Base-by-base conservation (phyloP, 2,888 invertebrate species). In the Nomada goodeniana region DNA sequence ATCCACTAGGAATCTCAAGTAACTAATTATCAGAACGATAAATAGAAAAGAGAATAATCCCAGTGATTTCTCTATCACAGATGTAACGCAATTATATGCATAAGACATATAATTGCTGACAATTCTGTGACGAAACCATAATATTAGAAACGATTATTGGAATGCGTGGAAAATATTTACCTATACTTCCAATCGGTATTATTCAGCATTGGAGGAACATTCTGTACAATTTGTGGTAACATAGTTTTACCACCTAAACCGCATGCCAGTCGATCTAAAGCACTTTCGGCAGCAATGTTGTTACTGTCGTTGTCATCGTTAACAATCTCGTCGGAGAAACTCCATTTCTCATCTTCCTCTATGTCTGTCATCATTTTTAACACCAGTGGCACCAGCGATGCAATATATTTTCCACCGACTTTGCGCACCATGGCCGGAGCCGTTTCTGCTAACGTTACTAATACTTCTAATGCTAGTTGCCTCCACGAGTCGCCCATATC, bases 371-470 rank as follows among this genome's bases (percentile, higher is more conserved):
- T 98, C 96, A 99, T 97, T 94, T 97, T 96, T 83, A 99, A 95
- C 86, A 99, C 96, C 80, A 98, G 95, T 0, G 98, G 97, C 65
- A 99, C 97, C 88, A 98, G 94, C 76, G 96, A 95, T 60, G 96
- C 96, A 84, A 99, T 96, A 87, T 98, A 98, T 92, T 97, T 97
- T 47, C 96, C 96, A 18, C 98, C 98, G 85, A 97, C 96, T 94
- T 99, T 99, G 77, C 99, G 96, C 57, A 99, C 97, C 97, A 99
- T 99, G 3, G 98, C 98, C 0, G 99, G 98, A 9, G 99, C 98
- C 47, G 98, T 98, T 95, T 99, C 99, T 61, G 99, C 96, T 84
- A 98, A 94, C 0, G 97, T 96, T 82, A 98, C 97, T 94, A 97
- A 95, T 15, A 98, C 97, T 94, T 99, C 99, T 53, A 99, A 94